Evolutionary conservation across 1,140 invertebrate species (phyloP).

Genomic region (Conopomorpha cramerella): DNA sequence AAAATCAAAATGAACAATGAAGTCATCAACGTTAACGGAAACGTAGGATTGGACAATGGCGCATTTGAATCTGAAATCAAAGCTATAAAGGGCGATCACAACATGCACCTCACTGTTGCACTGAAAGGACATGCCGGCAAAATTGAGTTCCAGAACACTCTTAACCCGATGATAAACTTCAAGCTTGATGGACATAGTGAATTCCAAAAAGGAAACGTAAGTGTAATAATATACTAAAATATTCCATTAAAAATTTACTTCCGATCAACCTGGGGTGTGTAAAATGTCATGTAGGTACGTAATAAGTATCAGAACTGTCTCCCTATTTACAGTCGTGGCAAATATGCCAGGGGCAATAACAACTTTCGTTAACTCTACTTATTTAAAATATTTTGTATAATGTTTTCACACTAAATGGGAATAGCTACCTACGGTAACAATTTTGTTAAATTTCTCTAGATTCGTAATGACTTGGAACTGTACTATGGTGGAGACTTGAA

Average conservation of each 20-base stretch:
- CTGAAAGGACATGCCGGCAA: slow-evolving; percentile 38
- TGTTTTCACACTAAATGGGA: slow-evolving; percentile 1
- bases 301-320: no score
- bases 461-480: slow-evolving; percentile 61
- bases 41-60: slow-evolving; percentile 39
- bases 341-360: no score
- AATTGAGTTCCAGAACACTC: slow-evolving; percentile 51
- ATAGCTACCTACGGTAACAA: no score
- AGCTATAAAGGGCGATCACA: slow-evolving; percentile 57
- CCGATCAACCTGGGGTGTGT: no score
- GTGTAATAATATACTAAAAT: no score
- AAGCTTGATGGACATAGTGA: slow-evolving; percentile 38
- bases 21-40: slow-evolving; percentile 57
- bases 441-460: no score
- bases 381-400: no score
- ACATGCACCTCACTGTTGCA: slow-evolving; percentile 40
- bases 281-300: no score
- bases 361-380: no score
- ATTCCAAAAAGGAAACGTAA: slow-evolving; percentile 18
- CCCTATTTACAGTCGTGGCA: no score
- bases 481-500: slow-evolving; percentile 67
- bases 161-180: slow-evolving; percentile 66
- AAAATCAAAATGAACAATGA: slow-evolving; percentile 51
- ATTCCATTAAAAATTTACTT: no score
- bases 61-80: slow-evolving; percentile 53